phyloP scores from a whole-genome alignment of 2,888 invertebrate species.

The Papilio elwesi region DNA sequence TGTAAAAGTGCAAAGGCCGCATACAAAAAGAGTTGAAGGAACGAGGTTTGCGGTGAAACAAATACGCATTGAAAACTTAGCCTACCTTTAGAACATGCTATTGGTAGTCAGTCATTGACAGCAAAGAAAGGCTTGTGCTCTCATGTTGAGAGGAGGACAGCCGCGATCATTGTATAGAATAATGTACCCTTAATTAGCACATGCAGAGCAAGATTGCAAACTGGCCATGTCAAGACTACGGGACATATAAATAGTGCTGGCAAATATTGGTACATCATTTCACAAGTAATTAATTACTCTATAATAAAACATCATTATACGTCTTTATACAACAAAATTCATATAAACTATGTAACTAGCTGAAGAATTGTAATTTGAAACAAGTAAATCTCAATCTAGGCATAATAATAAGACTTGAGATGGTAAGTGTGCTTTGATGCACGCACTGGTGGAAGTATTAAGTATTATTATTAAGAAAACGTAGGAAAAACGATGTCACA shows the following conservation, averaged over 20 bases:
- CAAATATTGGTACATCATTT: slow-evolving; percentile 45
- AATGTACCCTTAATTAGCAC: slow-evolving; percentile 79
- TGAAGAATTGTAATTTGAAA: no score
- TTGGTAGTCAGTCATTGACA: slow-evolving; percentile 74
- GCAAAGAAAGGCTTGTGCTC: slow-evolving; percentile 65
- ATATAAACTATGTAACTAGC: no score
- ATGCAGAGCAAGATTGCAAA: slow-evolving; percentile 77
- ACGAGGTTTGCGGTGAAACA: slow-evolving; percentile 60
- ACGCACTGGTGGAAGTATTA: no score
- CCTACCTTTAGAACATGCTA: slow-evolving; percentile 64
- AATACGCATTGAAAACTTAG: slow-evolving; percentile 71
- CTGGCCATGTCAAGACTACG: slow-evolving; percentile 62
- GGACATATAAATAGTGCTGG: slow-evolving; percentile 77
- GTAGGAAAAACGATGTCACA: no score
- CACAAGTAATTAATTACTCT: slow-evolving; percentile 46
- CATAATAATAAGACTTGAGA: no score
- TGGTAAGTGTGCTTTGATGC: no score
- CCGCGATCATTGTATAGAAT: slow-evolving; percentile 75
- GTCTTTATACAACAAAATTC: no score
- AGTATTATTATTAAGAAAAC: no score
- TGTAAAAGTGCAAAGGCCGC: not conserved
- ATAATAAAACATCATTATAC: slow-evolving; percentile 13
- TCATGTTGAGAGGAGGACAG: slow-evolving; percentile 67
- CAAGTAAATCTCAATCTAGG: no score
- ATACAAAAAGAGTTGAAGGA: slow-evolving; percentile 28